phyloP scores from a whole-genome alignment of 2,888 invertebrate genomes.

The Anagyrus pseudococci region DNA sequence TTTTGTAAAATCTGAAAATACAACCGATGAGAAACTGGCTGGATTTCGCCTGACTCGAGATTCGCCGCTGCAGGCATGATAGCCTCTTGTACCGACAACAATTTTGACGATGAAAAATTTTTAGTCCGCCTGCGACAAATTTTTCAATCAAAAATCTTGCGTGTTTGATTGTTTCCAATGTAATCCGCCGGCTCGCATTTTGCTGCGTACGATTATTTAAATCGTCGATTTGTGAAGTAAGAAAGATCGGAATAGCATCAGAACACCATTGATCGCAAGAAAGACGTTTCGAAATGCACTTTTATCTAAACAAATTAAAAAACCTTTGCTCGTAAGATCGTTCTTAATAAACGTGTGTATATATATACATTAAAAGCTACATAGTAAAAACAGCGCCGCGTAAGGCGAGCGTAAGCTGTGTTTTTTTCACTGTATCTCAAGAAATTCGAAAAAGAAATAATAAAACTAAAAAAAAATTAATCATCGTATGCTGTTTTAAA shows the following conservation, averaged over 20 bases:
- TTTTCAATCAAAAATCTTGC: slow-evolving; percentile 7
- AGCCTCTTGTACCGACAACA: slow-evolving; percentile 4
- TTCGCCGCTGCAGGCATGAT: slow-evolving; percentile 10
- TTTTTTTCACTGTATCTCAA: slow-evolving; percentile 39
- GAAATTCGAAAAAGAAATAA: slow-evolving; percentile 30
- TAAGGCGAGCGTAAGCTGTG: slow-evolving; percentile 35
- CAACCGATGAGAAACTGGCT: neutral
- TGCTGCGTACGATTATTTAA: slow-evolving; percentile 12
- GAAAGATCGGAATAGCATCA: too few relatives aligned
- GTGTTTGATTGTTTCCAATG: too few relatives aligned
- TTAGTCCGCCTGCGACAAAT: neutral
- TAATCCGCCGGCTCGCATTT: slow-evolving; percentile 32
- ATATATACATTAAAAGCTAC: slow-evolving; percentile 38
- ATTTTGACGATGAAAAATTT: neutral
- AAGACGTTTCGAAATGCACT: slow-evolving; percentile 24
- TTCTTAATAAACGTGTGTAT: slow-evolving; percentile 38
- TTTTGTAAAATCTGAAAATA: neutral
- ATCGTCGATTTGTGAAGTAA: too few relatives aligned
- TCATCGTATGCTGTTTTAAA: slow-evolving; percentile 19
- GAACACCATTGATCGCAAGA: slow-evolving; percentile 7
- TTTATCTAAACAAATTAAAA: slow-evolving; percentile 19
- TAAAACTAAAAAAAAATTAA: slow-evolving; percentile 34
- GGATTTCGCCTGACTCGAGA: slow-evolving; percentile 10
- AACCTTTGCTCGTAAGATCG: slow-evolving; percentile 37
- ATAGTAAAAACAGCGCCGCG: slow-evolving; percentile 23